Evolutionary conservation across 2,797 vertebrate species (phyloP).

Genomic region (Manis pentadactyla): DNA sequence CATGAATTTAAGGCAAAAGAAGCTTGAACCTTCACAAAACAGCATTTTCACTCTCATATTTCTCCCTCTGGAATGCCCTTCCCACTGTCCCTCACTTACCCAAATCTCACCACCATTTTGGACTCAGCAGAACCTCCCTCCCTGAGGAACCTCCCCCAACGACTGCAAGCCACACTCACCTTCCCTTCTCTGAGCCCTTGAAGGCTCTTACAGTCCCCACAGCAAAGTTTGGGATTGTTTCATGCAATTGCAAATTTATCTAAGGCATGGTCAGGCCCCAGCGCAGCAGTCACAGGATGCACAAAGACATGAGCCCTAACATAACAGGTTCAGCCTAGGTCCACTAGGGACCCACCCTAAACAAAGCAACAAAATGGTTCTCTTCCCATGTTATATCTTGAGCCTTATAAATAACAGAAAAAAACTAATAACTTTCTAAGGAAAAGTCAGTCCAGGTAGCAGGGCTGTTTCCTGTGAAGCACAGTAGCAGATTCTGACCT

Average conservation of each 20-base stretch:
- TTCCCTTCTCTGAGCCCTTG: neutral
- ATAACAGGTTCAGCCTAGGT: neutral
- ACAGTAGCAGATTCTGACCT: neutral
- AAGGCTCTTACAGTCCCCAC: neutral
- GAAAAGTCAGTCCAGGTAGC: neutral
- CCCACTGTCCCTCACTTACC: neutral
- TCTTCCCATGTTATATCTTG: neutral
- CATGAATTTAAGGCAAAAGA: neutral
- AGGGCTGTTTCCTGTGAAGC: neutral
- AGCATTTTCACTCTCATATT: neutral
- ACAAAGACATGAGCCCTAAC: neutral
- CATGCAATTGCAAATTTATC: neutral
- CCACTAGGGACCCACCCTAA: neutral
- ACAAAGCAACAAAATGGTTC: neutral
- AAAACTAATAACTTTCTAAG: neutral
- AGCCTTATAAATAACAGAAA: neutral
- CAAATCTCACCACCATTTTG: neutral
- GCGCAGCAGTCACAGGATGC: neutral
- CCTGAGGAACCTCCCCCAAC: neutral
- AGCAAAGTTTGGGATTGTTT: neutral
- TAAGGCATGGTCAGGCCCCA: neutral
- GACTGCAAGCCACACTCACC: neutral
- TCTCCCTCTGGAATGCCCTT: neutral
- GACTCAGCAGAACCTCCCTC: neutral
- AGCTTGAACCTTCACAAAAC: neutral